Conservation (phyloP, 1,140 invertebrate genomes). For the Wasmannia auropunctata region DNA sequence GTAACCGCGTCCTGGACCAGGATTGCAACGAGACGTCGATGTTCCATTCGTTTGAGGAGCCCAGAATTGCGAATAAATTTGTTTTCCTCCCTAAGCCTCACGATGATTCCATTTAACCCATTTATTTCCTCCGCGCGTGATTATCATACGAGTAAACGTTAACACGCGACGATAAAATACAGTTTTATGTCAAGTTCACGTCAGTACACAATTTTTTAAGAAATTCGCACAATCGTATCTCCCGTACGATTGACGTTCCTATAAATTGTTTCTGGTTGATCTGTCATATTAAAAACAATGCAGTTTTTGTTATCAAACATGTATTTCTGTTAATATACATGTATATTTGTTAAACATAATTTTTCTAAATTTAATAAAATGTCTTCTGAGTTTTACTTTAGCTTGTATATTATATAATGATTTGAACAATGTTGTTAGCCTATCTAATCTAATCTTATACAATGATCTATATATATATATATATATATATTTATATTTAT, state of each 20-base stretch:
- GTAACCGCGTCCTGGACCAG: not conserved
- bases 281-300: not conserved
- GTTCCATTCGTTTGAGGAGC: not conserved
- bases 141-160: not conserved
- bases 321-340: not conserved
- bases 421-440: not conserved
- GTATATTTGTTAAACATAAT: not conserved
- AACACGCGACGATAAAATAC: not conserved
- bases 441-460: not conserved
- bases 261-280: not conserved
- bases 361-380: not conserved
- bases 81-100: not conserved
- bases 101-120: slow-evolving; percentile 25
- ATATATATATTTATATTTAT: not conserved
- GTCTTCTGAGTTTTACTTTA: not conserved
- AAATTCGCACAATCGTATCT: too few relatives aligned
- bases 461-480: not conserved
- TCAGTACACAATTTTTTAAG: not conserved
- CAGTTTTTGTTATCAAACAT: not conserved
- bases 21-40: not conserved
- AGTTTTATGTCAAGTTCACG: not conserved
- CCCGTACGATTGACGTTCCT: not conserved
- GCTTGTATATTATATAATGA: not conserved
- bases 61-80: slow-evolving; percentile 30
- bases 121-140: slow-evolving; percentile 7